These are phyloP conservation scores for Calephelis nemesis DNA, from an alignment of 1,140 invertebrate species.

Conservation along the genomic window DNA sequence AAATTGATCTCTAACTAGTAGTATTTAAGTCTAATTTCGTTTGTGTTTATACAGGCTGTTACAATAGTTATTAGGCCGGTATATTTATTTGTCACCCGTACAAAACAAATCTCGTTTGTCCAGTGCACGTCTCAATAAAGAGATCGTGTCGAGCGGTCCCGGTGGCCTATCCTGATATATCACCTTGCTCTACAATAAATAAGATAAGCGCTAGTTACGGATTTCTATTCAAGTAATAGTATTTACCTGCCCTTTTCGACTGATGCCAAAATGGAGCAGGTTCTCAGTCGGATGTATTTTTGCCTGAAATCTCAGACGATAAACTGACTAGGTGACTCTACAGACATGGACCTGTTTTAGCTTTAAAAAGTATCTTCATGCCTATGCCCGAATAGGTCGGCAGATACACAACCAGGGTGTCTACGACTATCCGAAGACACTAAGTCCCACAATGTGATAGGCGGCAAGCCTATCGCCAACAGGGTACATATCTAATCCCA, in stretches of 20 bases:
- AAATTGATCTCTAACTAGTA: slow-evolving; percentile 1
- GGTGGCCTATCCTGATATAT: slow-evolving; percentile 62
- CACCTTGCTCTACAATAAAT: slow-evolving; percentile 51
- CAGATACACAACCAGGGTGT: no score
- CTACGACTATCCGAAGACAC: no score
- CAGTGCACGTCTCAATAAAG: slow-evolving; percentile 58
- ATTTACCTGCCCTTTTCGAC: background rate
- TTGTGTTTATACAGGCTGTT: slow-evolving; percentile 6
- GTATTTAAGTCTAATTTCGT: background rate
- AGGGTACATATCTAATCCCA: no score
- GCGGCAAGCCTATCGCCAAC: no score
- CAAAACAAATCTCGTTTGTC: slow-evolving; percentile 39
- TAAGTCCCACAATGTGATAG: no score
- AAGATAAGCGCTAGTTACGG: slow-evolving; percentile 47
- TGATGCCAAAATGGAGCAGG: background rate
- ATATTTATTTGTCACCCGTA: slow-evolving; percentile 49
- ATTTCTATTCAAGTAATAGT: slow-evolving; percentile 47
- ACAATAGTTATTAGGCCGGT: slow-evolving; percentile 27
- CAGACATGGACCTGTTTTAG: no score
- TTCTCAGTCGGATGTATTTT: no score
- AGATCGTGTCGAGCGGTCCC: slow-evolving; percentile 43
- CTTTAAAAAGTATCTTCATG: no score
- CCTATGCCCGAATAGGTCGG: no score
- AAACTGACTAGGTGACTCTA: no score
- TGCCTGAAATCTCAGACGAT: no score